Percentiles rank a stretch among this genome's conserved stretches.
These are phyloP conservation scores for Oligia latruncula DNA, from an alignment of 2,888 invertebrate species.

Conservation along the genomic window DNA sequence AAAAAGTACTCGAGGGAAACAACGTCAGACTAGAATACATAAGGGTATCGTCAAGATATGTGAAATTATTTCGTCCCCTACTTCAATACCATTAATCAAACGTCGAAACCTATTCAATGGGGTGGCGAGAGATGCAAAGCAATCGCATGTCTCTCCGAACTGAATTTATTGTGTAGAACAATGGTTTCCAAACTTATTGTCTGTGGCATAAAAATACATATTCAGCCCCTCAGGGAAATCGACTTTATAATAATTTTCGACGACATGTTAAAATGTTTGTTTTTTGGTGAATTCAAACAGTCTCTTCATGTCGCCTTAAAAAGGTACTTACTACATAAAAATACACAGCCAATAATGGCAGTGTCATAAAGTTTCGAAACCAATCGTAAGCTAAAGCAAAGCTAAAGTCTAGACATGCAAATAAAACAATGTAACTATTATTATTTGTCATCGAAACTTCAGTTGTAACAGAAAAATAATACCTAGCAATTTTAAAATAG, in stretches of 20 bases:
- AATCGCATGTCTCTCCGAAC: constrained; percentile 83
- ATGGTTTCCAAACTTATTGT: constrained; percentile 69
- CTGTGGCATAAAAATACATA: constrained; percentile 51
- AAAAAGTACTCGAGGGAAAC: constrained; percentile 63
- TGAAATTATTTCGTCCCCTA: constrained; percentile 77
- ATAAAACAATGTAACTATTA: constrained; percentile 20
- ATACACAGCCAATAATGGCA: neutral
- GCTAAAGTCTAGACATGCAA: constrained; percentile 31
- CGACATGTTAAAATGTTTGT: neutral
- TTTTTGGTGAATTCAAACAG: neutral
- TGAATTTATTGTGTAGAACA: constrained; percentile 77
- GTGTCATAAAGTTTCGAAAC: constrained; percentile 20
- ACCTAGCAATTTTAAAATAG: constrained; percentile 15
- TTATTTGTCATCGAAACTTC: constrained; percentile 10
- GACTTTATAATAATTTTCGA: constrained; percentile 36
- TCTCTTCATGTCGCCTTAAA: neutral
- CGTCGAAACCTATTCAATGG: constrained; percentile 84
- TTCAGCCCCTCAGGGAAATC: constrained; percentile 39
- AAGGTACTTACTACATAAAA: neutral
- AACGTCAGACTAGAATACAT: constrained; percentile 63
- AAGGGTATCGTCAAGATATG: constrained; percentile 76
- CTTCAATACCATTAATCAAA: constrained; percentile 87
- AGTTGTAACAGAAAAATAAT: constrained; percentile 21
- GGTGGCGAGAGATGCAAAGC: constrained; percentile 86
- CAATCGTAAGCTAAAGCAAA: constrained; percentile 2